phyloP scores from a whole-genome alignment of 2,113 vertebrate species.

The Tautogolabrus adspersus region DNA sequence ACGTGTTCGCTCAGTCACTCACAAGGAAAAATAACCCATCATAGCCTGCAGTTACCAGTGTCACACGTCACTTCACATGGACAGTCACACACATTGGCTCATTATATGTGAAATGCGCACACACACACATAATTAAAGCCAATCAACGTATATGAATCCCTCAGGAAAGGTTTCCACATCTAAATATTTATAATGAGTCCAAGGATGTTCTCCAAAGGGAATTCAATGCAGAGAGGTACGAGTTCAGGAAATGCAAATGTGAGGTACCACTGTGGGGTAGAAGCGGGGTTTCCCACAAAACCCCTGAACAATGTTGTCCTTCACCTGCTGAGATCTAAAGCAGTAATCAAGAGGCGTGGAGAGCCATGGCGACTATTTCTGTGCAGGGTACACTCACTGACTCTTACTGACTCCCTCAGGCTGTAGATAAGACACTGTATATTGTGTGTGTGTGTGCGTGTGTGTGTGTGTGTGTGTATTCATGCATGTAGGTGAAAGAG shows the following conservation, averaged over 20 bases:
- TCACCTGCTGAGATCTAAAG: conserved; percentile 75
- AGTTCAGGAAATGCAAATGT: conserved; percentile 68
- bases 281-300: conserved; percentile 35
- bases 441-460: neutral
- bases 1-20: conserved; percentile 48
- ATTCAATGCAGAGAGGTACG: conserved; percentile 18
- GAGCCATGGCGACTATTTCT: conserved; percentile 53
- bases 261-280: conserved; percentile 29
- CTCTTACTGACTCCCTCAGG: conserved; percentile 59
- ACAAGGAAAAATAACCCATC: conserved; percentile 68
- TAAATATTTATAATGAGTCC: conserved; percentile 44
- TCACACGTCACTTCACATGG: conserved; percentile 65
- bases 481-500: conserved; percentile 25
- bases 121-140: conserved; percentile 27
- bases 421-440: conserved; percentile 58
- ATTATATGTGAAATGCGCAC: conserved; percentile 31
- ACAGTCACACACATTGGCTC: conserved; percentile 43
- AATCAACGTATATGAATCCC: conserved; percentile 42
- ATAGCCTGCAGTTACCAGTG: conserved; percentile 52
- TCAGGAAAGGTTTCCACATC: conserved; percentile 27
- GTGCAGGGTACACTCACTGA: conserved; percentile 41
- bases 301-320: conserved; percentile 59
- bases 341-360: conserved; percentile 66
- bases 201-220: conserved; percentile 29
- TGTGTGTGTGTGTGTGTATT: conserved; percentile 29